Evolutionary conservation across 2,888 invertebrate species (phyloP).

Genomic region (Herminia tarsipennalis): DNA sequence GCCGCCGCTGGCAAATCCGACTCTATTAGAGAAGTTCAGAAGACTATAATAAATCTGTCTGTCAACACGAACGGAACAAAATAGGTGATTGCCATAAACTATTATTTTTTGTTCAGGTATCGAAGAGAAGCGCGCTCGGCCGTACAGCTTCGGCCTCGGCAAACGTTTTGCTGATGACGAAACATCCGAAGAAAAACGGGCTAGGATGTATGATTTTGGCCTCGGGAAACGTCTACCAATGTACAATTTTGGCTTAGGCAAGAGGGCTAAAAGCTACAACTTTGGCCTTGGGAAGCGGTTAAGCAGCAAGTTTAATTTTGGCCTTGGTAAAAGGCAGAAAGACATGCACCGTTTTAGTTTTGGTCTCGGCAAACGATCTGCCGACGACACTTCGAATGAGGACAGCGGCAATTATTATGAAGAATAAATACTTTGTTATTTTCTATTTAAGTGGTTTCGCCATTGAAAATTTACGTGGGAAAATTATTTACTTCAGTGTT

Average conservation of each 20-base stretch:
- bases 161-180: constrained; percentile 82
- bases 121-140: constrained; percentile 83
- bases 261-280: constrained; percentile 76
- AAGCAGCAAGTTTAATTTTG: constrained; percentile 83
- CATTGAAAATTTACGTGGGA: constrained; percentile 53
- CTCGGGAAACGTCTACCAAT: constrained; percentile 75
- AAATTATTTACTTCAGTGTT: neutral
- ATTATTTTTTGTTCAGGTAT: too few relatives aligned
- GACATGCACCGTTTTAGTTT: constrained; percentile 83
- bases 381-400: constrained; percentile 56
- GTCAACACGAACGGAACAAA: too few relatives aligned
- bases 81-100: too few relatives aligned
- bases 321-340: constrained; percentile 84
- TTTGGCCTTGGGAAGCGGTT: constrained; percentile 86
- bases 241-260: constrained; percentile 83
- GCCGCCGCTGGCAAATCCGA: too few relatives aligned
- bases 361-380: constrained; percentile 84
- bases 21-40: too few relatives aligned
- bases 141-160: constrained; percentile 90
- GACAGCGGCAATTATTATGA: constrained; percentile 63
- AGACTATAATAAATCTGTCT: too few relatives aligned
- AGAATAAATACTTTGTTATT: constrained; percentile 55
- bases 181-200: constrained; percentile 68
- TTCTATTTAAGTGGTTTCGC: constrained; percentile 31
- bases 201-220: constrained; percentile 75